Conservation (phyloP, 2,797 vertebrate species). For the Sebastes minor region DNA sequence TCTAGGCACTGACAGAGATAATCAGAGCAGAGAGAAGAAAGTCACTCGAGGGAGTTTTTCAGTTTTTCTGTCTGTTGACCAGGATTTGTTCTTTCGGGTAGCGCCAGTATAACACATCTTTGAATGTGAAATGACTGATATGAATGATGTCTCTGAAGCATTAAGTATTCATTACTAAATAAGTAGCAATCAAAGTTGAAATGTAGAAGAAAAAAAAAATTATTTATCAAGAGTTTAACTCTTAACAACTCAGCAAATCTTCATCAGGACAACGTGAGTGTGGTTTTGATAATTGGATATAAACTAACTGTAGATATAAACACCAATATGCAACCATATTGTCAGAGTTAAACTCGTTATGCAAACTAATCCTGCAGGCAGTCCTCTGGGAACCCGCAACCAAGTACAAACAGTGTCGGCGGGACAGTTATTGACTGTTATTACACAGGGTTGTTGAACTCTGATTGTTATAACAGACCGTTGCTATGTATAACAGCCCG, state of each 20-base stretch:
- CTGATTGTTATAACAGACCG: too few relatives aligned
- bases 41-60: slow-evolving; percentile 15
- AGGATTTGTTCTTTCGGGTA: not conserved
- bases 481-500: too few relatives aligned
- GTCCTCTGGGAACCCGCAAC: not conserved
- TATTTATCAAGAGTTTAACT: not conserved
- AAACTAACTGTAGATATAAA: not conserved
- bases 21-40: slow-evolving; percentile 46
- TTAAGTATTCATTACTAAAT: not conserved
- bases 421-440: too few relatives aligned
- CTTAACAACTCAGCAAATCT: not conserved
- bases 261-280: not conserved
- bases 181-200: not conserved
- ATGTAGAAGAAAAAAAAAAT: not conserved
- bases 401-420: too few relatives aligned
- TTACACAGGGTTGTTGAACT: too few relatives aligned
- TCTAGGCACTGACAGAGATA: slow-evolving; percentile 46
- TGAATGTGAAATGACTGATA: too few relatives aligned
- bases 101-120: not conserved
- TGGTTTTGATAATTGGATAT: not conserved
- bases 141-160: not conserved
- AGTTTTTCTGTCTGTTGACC: slow-evolving; percentile 19
- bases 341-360: not conserved
- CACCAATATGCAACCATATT: not conserved
- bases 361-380: not conserved